Percentiles rank a stretch among this genome's conserved stretches.
Evolutionary conservation across 2,797 vertebrate species (phyloP).

Genomic region (Myotis myotis): DNA sequence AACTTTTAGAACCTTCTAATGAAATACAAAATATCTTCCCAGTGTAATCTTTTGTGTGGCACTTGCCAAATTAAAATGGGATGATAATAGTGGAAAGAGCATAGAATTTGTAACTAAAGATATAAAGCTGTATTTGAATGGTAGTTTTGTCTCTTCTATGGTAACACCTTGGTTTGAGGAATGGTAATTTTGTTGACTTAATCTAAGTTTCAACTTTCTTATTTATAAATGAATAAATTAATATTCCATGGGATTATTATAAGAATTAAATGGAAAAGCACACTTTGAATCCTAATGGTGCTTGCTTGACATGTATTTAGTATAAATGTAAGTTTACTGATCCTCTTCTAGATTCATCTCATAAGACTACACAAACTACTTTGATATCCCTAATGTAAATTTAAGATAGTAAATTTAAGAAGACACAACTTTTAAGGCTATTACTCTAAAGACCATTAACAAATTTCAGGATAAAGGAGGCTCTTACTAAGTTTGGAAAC

Average conservation of each 20-base stretch:
- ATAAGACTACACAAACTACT: neutral
- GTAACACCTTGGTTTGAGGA: neutral
- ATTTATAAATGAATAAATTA: neutral
- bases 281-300: neutral
- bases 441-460: slow-evolving; percentile 17
- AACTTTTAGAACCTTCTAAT: slow-evolving; percentile 33
- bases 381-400: neutral
- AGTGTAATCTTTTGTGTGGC: neutral
- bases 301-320: neutral
- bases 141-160: neutral
- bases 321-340: neutral
- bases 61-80: neutral
- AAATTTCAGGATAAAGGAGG: slow-evolving; percentile 4
- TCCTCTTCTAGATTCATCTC: neutral
- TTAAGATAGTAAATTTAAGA: slow-evolving; percentile 5
- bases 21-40: neutral
- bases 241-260: neutral
- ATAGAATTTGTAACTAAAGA: neutral
- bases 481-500: slow-evolving; percentile 23
- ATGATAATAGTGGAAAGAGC: neutral
- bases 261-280: neutral
- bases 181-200: neutral
- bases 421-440: slow-evolving; percentile 1
- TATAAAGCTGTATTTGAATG: neutral
- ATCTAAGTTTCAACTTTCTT: neutral